A percentile compares a stretch with the other conserved stretches of the same genome.
phyloP scores from a whole-genome alignment of 1,140 invertebrate genomes.

The Diachasma alloeum region DNA sequence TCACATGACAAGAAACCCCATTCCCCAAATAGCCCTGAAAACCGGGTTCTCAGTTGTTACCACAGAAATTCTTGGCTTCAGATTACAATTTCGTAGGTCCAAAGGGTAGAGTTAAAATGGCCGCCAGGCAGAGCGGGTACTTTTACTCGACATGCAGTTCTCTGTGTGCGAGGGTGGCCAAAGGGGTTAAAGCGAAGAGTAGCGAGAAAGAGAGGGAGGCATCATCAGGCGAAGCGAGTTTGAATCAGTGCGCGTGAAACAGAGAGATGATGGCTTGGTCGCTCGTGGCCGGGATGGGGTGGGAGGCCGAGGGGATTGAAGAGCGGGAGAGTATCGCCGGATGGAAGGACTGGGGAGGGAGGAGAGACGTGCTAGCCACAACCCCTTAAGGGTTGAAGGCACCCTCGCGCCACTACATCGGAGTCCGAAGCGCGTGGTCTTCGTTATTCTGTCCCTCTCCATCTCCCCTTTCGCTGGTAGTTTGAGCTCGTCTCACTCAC shows the following conservation, averaged over 20 bases:
- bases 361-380: conserved; percentile 61
- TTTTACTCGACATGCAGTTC: conserved; percentile 47
- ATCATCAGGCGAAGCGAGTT: background rate
- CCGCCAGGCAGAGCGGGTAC: conserved; percentile 56
- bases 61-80: conserved; percentile 53
- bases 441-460: background rate
- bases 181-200: conserved; percentile 45
- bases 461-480: conserved; percentile 32
- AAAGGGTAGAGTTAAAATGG: conserved; percentile 62
- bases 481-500: conserved; percentile 38
- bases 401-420: conserved; percentile 55
- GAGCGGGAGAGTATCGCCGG: conserved; percentile 36
- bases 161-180: conserved; percentile 52
- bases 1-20: background rate
- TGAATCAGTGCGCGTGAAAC: background rate
- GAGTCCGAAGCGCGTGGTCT: conserved; percentile 22
- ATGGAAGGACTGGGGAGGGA: conserved; percentile 34
- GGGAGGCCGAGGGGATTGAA: conserved; percentile 33
- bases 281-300: background rate
- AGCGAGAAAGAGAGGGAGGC: conserved; percentile 35
- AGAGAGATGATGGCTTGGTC: conserved; percentile 10
- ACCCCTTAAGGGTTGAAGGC: conserved; percentile 66
- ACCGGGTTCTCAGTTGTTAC: conserved; percentile 47
- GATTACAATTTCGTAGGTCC: conserved; percentile 63
- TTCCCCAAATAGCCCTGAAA: background rate